These are phyloP conservation scores for Cygnus olor DNA, from an alignment of 2,797 vertebrate genomes.

Conservation along the genomic window DNA sequence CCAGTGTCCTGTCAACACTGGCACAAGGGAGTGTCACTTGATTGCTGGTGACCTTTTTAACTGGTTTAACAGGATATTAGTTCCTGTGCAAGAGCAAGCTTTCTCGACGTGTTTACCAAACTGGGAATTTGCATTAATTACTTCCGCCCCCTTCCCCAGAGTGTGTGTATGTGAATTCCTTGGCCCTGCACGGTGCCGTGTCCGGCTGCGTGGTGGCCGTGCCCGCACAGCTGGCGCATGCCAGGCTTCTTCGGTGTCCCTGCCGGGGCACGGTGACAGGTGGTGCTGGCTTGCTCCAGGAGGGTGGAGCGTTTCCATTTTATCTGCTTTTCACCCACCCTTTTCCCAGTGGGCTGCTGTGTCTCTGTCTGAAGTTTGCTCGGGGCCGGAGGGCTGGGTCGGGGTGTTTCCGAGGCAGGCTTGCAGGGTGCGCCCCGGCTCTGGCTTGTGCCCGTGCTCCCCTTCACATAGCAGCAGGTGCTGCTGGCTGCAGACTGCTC, in stretches of 20 bases:
- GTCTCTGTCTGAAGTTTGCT: neutral
- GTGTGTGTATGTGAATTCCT: neutral
- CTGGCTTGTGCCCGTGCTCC: neutral
- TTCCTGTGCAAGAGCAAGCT: neutral
- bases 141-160: neutral
- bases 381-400: neutral
- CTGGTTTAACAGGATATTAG: conserved; percentile 57
- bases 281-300: neutral
- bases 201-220: fast-evolving
- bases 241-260: fast-evolving
- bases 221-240: neutral
- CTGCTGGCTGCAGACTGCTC: neutral
- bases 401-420: neutral
- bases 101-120: conserved; percentile 51
- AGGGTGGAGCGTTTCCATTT: neutral
- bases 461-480: fast-evolving
- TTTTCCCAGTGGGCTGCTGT: neutral
- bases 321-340: neutral
- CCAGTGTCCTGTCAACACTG: neutral
- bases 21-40: neutral
- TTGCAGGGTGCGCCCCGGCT: neutral
- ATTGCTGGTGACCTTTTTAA: conserved; percentile 54
- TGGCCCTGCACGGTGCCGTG: neutral
- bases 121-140: conserved; percentile 40
- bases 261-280: fast-evolving